phyloP scores from a whole-genome alignment of 2,888 invertebrate genomes.

The Adelphocoris suturalis region DNA sequence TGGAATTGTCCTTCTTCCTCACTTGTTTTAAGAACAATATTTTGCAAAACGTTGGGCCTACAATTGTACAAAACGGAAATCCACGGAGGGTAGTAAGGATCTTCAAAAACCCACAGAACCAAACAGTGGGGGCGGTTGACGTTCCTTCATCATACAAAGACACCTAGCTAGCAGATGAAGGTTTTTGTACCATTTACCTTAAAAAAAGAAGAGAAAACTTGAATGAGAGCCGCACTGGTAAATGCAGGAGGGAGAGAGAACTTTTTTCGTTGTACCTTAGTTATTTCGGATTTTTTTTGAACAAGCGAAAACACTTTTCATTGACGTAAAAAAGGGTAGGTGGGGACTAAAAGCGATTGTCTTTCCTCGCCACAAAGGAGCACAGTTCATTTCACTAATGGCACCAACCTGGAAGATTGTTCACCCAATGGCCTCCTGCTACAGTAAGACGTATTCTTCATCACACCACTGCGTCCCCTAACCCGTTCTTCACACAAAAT shows the following conservation, averaged over 20 bases:
- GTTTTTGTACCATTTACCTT: slow-evolving; percentile 28
- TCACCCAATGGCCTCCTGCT: slow-evolving; percentile 46
- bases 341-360: slow-evolving; percentile 56
- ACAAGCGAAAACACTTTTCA: slow-evolving; percentile 66
- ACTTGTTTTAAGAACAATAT: slow-evolving; percentile 6
- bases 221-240: neutral
- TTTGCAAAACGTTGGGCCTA: slow-evolving; percentile 10
- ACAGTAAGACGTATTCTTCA: slow-evolving; percentile 42
- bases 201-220: slow-evolving; percentile 15
- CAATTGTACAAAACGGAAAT: neutral
- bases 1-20: neutral
- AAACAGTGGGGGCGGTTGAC: slow-evolving; percentile 37
- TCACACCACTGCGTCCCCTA: slow-evolving; percentile 42
- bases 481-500: slow-evolving; percentile 3
- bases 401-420: slow-evolving; percentile 63
- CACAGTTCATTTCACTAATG: slow-evolving; percentile 70
- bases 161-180: slow-evolving; percentile 9
- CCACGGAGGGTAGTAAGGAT: neutral
- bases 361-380: slow-evolving; percentile 53
- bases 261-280: slow-evolving; percentile 47
- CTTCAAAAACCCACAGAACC: neutral
- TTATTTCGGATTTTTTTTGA: slow-evolving; percentile 46
- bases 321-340: slow-evolving; percentile 40
- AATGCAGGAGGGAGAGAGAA: neutral
- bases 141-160: slow-evolving; percentile 39